These are phyloP conservation scores for Entomyzon cyanotis DNA, from an alignment of 2,113 vertebrate genomes.

Conservation along the genomic window DNA sequence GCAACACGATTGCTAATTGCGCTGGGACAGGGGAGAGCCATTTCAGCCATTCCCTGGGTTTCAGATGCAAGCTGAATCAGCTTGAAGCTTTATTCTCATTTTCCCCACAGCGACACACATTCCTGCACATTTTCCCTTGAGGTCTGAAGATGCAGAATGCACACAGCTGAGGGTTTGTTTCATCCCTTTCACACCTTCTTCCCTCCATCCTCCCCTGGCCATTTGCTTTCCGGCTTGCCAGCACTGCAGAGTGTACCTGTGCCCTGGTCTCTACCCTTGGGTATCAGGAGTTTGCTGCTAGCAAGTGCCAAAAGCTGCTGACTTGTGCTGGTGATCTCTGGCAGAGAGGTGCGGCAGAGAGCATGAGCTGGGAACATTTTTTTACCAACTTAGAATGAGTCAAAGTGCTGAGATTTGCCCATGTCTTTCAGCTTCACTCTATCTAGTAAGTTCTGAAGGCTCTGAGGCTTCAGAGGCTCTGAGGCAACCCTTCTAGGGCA, in stretches of 20 bases:
- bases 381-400: background rate
- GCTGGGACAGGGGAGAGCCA: background rate
- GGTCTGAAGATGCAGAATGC: background rate
- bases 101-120: background rate
- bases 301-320: background rate
- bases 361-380: fast-evolving
- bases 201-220: background rate
- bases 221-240: background rate
- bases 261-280: background rate
- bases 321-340: background rate
- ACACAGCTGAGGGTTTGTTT: background rate
- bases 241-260: background rate
- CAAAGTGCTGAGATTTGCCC: background rate
- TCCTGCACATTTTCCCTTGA: background rate
- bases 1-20: background rate
- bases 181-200: background rate
- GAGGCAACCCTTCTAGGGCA: background rate
- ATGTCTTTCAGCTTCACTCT: background rate
- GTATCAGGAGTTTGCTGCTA: background rate
- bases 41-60: background rate
- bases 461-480: background rate
- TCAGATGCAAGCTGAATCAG: background rate
- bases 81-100: conserved; percentile 9
- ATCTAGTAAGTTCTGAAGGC: background rate
- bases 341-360: background rate